Evolutionary conservation across 1,140 invertebrate genomes (phyloP).

Genomic region (Psix sp.): DNA sequence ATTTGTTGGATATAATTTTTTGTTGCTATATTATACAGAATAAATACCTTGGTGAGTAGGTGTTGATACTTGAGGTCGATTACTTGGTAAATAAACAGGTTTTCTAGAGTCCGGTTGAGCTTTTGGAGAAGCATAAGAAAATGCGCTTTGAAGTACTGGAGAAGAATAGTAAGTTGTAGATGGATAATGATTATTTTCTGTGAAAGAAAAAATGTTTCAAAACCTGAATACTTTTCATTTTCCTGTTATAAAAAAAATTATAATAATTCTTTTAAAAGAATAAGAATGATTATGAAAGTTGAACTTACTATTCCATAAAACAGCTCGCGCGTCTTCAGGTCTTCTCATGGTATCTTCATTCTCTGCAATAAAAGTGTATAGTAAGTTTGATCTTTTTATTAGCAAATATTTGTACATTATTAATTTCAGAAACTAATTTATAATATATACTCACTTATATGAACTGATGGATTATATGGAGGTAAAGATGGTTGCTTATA

Average conservation of each 20-base stretch:
- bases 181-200: conserved; percentile 59
- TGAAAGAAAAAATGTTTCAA: conserved; percentile 24
- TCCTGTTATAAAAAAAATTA: background rate
- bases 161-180: conserved; percentile 63
- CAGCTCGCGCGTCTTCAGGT: conserved; percentile 85
- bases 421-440: conserved; percentile 12
- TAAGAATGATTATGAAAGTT: conserved; percentile 5
- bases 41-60: conserved; percentile 65
- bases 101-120: conserved; percentile 65
- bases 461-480: conserved; percentile 74
- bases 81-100: conserved; percentile 69
- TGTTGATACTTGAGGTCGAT: conserved; percentile 60
- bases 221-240: background rate
- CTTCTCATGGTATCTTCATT: conserved; percentile 85
- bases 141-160: conserved; percentile 43
- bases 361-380: conserved; percentile 80
- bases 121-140: conserved; percentile 42
- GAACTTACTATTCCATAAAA: conserved; percentile 88
- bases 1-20: too few species aligned
- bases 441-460: conserved; percentile 75
- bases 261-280: background rate
- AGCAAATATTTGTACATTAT: too few species aligned
- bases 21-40: background rate
- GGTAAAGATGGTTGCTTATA: conserved; percentile 77
- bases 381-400: conserved; percentile 2